phyloP scores from a whole-genome alignment of 2,888 invertebrate species.

The Philereme transversata region DNA sequence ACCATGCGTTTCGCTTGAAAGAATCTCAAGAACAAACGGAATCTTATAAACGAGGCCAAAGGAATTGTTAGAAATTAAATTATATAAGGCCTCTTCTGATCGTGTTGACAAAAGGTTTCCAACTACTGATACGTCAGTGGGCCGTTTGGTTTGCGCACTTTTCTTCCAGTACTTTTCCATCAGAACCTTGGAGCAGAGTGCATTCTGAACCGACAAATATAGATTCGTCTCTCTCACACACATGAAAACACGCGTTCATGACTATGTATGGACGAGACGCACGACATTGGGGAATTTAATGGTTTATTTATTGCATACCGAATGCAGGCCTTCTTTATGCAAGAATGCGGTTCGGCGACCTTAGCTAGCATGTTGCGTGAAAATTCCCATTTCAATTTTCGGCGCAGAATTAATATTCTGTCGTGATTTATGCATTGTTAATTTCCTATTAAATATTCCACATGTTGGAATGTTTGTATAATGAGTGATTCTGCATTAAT shows the following conservation, averaged over 20 bases:
- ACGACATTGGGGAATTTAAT: constrained; percentile 34
- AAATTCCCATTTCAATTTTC: constrained; percentile 13
- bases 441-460: constrained; percentile 23
- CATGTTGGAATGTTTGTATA: constrained; percentile 45
- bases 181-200: constrained; percentile 46
- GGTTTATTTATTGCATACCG: constrained; percentile 32
- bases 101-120: constrained; percentile 55
- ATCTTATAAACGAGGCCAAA: not conserved
- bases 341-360: constrained; percentile 28
- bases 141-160: constrained; percentile 53
- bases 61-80: not conserved
- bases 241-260: constrained; percentile 27
- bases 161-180: constrained; percentile 76
- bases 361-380: constrained; percentile 19
- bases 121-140: constrained; percentile 44
- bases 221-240: constrained; percentile 47
- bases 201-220: constrained; percentile 48
- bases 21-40: constrained; percentile 1
- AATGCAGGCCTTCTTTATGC: constrained; percentile 30
- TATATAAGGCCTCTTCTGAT: constrained; percentile 40
- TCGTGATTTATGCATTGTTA: constrained; percentile 13
- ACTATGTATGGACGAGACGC: constrained; percentile 30
- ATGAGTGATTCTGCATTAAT: constrained; percentile 40
- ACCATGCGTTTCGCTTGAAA: not conserved
- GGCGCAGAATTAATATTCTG: constrained; percentile 12